Conservation (phyloP, 2,888 invertebrate species). For the Polylopha cassiicola region DNA sequence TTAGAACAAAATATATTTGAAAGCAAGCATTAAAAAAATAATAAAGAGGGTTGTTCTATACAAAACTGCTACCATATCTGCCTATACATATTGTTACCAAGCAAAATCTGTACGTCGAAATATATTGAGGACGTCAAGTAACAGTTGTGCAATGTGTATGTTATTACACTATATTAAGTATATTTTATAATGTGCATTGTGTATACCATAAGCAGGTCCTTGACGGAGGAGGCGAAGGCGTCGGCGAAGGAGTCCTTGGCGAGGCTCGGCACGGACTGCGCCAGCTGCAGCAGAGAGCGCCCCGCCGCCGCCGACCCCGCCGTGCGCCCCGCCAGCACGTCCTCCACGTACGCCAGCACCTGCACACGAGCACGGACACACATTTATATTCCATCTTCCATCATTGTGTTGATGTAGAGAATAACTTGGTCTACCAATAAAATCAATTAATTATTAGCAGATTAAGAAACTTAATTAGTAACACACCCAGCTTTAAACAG, state of each 20-base stretch:
- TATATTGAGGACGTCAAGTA: too few relatives aligned
- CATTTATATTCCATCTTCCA: neutral
- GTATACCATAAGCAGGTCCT: constrained; percentile 94
- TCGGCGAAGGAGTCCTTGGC: constrained; percentile 91
- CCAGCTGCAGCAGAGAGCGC: constrained; percentile 91
- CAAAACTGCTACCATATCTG: too few relatives aligned
- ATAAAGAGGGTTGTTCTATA: too few relatives aligned
- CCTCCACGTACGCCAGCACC: constrained; percentile 92
- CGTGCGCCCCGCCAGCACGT: constrained; percentile 88
- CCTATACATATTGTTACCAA: too few relatives aligned
- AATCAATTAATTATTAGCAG: too few relatives aligned
- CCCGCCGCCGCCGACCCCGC: constrained; percentile 92
- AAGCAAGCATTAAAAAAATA: too few relatives aligned
- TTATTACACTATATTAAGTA: neutral
- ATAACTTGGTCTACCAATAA: too few relatives aligned
- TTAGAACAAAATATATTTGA: too few relatives aligned
- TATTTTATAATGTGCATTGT: neutral
- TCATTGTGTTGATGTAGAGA: too few relatives aligned
- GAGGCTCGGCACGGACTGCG: constrained; percentile 95
- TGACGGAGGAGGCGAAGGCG: constrained; percentile 97
- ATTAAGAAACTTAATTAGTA: too few relatives aligned
- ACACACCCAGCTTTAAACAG: too few relatives aligned
- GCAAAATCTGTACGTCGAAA: too few relatives aligned
- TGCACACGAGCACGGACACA: constrained; percentile 22
- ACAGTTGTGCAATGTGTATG: neutral